Base-by-base conservation (phyloP, 2,113 vertebrate species). In the Taxidea taxus region DNA sequence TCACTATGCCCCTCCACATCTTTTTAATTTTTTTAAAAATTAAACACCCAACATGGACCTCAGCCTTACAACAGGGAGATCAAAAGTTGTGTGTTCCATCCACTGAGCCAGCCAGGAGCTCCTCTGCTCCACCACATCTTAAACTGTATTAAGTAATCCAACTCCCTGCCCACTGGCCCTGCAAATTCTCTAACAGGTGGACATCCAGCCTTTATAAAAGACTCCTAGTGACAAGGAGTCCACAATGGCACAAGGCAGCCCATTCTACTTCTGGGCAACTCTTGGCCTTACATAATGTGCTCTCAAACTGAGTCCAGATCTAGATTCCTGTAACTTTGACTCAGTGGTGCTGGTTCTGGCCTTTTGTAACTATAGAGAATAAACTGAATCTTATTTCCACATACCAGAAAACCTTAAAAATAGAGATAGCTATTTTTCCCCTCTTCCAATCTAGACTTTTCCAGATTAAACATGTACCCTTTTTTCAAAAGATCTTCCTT, bases 371-470 rank as follows among this genome's bases (percentile, higher is more conserved):
- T 87, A 47, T 0, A 87, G 10, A 87, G 18, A 94, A 25, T 64
- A 95, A 93, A 16, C 0, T 89, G 34, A 89, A n/a, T 82, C n/a
- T 91, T 83, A 92, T 68, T 97, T 92, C 37, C 39, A 96, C 16
- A 83, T 93, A 83, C 82, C 7, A 92, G 83, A 86, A 62, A 62
- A 51, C 16, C 29, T 58, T 37, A 77, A 94, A 94, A 91, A 95
- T 47, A 97, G 77, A 85, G 20, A 81, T 4, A 82, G 42, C n/a
- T 86, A 82, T 68, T 90, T 86, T 84, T n/a, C 20, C 62, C 12
- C 42, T 87, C 27, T 96, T 92, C 39, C 54, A 95, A 72, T 87
- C 64, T 86, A 66, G 29, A 90, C 64, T 62, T 97, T 97, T 84
- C 47, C 37, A 90, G 31, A 56, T 74, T 92, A 95, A 66, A 72